phyloP scores from a whole-genome alignment of 2,113 vertebrate genomes.

The Oryzias celebensis region DNA sequence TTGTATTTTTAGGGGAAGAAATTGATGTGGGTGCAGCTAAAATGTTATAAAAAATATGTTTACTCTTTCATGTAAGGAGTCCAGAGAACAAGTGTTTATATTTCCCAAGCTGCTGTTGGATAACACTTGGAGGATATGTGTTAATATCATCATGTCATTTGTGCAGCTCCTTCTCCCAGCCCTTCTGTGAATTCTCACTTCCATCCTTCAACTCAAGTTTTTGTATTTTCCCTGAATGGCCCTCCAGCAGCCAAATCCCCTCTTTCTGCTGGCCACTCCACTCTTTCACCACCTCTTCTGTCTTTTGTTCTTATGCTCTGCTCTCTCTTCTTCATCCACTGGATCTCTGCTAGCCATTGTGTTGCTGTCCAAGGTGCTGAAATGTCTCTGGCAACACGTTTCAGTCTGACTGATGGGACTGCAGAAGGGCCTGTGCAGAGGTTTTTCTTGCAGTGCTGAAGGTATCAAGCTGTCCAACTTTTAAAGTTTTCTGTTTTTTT shows the following conservation, averaged over 20 bases:
- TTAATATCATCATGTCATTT: not conserved
- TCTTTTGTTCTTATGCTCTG: constrained; percentile 38
- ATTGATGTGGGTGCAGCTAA: too few relatives aligned
- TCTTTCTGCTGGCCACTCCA: constrained; percentile 7
- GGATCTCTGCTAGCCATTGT: constrained; percentile 46
- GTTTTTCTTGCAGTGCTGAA: not conserved
- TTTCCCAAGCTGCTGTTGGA: too few relatives aligned
- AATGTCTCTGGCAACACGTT: constrained; percentile 36
- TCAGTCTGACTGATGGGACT: constrained; percentile 20
- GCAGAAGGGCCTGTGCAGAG: not conserved
- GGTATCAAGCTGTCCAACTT: not conserved
- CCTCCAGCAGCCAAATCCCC: constrained; percentile 43
- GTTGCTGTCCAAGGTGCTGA: constrained; percentile 72
- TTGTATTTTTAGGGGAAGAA: too few relatives aligned
- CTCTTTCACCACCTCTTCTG: constrained; percentile 24
- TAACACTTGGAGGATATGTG: too few relatives aligned
- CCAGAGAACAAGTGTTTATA: too few relatives aligned
- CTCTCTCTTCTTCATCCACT: constrained; percentile 6
- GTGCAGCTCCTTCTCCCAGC: not conserved
- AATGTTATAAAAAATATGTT: too few relatives aligned
- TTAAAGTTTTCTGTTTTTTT: not conserved
- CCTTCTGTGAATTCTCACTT: constrained; percentile 24
- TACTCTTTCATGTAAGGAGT: too few relatives aligned
- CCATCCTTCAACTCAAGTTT: constrained; percentile 48
- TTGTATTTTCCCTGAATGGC: constrained; percentile 53